Conservation (phyloP, 2,888 invertebrate species). For the Aquatica leii region DNA sequence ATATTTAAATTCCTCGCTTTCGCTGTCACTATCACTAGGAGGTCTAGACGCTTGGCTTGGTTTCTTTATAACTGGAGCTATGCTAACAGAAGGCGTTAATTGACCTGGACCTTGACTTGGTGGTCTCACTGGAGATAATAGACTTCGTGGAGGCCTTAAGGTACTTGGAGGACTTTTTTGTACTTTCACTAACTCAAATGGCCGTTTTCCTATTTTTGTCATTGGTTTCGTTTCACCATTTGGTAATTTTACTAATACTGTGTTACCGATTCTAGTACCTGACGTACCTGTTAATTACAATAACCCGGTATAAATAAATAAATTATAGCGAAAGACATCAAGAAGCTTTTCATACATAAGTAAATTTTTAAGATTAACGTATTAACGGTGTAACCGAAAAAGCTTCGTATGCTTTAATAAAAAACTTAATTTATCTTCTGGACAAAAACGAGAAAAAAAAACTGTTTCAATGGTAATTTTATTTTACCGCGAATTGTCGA, state of each 20-base stretch:
- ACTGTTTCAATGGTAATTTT: too few relatives aligned
- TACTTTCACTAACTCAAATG: slow-evolving; percentile 58
- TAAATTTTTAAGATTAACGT: too few relatives aligned
- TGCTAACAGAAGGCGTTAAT: slow-evolving; percentile 63
- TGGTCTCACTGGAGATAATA: slow-evolving; percentile 42
- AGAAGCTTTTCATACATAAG: too few relatives aligned
- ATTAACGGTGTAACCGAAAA: too few relatives aligned
- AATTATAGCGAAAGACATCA: too few relatives aligned
- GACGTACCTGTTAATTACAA: slow-evolving; percentile 53
- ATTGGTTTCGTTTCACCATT: slow-evolving; percentile 61
- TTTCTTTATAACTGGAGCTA: slow-evolving; percentile 60
- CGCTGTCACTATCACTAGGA: slow-evolving; percentile 55
- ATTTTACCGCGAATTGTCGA: too few relatives aligned
- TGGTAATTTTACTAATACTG: slow-evolving; percentile 60
- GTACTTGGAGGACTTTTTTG: slow-evolving; percentile 58
- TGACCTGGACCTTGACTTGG: slow-evolving; percentile 48
- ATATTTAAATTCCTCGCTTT: slow-evolving; percentile 49
- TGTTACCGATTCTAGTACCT: slow-evolving; percentile 57
- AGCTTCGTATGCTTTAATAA: too few relatives aligned
- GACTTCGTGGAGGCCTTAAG: slow-evolving; percentile 25
- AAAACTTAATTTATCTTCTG: too few relatives aligned
- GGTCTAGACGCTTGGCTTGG: slow-evolving; percentile 43
- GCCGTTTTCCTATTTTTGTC: slow-evolving; percentile 57
- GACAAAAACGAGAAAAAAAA: too few relatives aligned
- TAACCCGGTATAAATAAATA: too few relatives aligned